Evolutionary conservation across 2,888 invertebrate species (phyloP).

Genomic region (Euclidia mi): DNA sequence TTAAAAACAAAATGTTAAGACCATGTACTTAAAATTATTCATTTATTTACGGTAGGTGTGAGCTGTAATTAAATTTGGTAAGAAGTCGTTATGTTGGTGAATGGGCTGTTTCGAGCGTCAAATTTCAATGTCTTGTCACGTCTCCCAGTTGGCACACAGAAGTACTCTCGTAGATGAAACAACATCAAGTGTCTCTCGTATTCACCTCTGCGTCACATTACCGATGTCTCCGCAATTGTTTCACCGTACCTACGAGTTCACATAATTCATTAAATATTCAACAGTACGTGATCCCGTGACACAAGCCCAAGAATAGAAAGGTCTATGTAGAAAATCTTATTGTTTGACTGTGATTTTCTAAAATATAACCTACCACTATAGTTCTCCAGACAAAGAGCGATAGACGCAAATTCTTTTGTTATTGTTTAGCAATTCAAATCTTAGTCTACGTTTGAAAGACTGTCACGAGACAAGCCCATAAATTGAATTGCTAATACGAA

Average conservation of each 20-base stretch:
- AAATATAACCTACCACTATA: background rate
- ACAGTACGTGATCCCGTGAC: slow-evolving; percentile 23
- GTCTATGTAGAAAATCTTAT: slow-evolving; percentile 22
- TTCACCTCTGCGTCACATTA: slow-evolving; percentile 17
- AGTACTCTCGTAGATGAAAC: slow-evolving; percentile 22
- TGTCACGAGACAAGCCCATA: too few relatives aligned
- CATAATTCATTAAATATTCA: slow-evolving; percentile 47
- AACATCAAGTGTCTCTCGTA: slow-evolving; percentile 17
- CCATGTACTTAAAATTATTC: too few relatives aligned
- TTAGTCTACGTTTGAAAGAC: too few relatives aligned
- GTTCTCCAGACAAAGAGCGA: too few relatives aligned
- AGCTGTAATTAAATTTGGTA: slow-evolving; percentile 12
- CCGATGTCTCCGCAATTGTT: slow-evolving; percentile 25
- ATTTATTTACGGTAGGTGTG: slow-evolving; percentile 2
- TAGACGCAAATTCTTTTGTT: too few relatives aligned
- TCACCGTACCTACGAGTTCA: slow-evolving; percentile 25
- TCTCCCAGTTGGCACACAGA: slow-evolving; percentile 14
- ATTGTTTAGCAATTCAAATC: too few relatives aligned
- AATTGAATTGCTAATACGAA: too few relatives aligned
- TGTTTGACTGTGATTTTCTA: slow-evolving; percentile 7
- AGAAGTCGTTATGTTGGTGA: slow-evolving; percentile 13
- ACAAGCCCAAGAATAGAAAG: slow-evolving; percentile 21
- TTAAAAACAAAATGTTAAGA: background rate
- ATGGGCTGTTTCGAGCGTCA: slow-evolving; percentile 15
- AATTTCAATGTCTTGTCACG: slow-evolving; percentile 25